Evolutionary conservation across 2,113 vertebrate species (phyloP), one percentile per base, ranked within the genome.

Genomic region (Empidonax alnorum): DNA sequence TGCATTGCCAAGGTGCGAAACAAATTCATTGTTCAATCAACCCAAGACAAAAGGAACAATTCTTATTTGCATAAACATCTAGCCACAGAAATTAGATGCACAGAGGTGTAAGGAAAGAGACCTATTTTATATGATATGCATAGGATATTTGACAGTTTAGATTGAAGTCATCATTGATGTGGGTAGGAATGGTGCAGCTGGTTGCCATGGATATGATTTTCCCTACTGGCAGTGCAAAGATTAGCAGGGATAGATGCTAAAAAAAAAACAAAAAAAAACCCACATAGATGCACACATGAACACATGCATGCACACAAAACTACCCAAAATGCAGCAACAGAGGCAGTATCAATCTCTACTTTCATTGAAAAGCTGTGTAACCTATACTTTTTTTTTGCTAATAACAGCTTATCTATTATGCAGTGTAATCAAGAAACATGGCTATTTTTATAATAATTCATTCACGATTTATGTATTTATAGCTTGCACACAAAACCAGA

Each of bases 91-190:
- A 98, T 98, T 98, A 98, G 98, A 99, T 98, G 98, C 98, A 98
- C 93, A 97, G 97, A 97, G 97, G 97, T 98, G 98, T 98, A 98
- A 98, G 98, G 98, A 98, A 97, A 98, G 97, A 98, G 98, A 98
- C 98, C 98, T 98, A 98, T 98, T 99, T 99, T 99, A 98, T 98
- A 98, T 98, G 98, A 98, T 94, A 97, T 98, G 98, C 98, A 99
- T 99, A 98, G 97, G 98, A 98, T 98, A 98, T 98, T 98, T 98
- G 96, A 98, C 97, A 98, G 97, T 97, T 98, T 97, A 97, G 97
- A 95, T 95, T 97, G 97, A 97, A 98, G 97, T 97, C 69, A 10
- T 98, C 96, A 96, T 89, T 98, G 97, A 97, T 97, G 96, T 98
- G 97, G 96, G 94, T 97, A 97, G 96, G 94, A 98, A 97, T 94